phyloP scores from a whole-genome alignment of 2,888 invertebrate genomes.

The Drosophila histrio region DNA sequence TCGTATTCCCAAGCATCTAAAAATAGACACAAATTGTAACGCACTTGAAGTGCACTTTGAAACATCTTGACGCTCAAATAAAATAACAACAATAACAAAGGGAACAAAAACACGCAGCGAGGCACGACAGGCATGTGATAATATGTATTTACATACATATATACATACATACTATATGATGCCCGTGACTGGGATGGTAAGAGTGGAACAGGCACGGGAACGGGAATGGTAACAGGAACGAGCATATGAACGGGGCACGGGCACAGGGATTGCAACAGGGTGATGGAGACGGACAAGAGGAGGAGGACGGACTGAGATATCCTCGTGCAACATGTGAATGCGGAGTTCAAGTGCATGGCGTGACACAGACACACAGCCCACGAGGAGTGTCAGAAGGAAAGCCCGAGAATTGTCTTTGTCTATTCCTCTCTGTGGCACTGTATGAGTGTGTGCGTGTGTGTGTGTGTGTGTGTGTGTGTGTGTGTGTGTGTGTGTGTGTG shows the following conservation, averaged over 20 bases:
- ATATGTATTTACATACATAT: slow-evolving; percentile 12
- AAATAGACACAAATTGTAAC: slow-evolving; percentile 68
- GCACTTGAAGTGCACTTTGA: slow-evolving; percentile 76
- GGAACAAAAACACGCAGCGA: slow-evolving; percentile 40
- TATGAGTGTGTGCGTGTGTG: slow-evolving; percentile 23
- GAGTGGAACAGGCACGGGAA: slow-evolving; percentile 20
- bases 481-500: slow-evolving; percentile 5
- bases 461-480: slow-evolving; percentile 1
- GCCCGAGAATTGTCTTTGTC: background rate
- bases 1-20: slow-evolving; percentile 70
- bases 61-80: slow-evolving; percentile 71
- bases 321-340: slow-evolving; percentile 61
- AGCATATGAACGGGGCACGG: slow-evolving; percentile 10
- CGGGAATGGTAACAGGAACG: slow-evolving; percentile 1
- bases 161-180: background rate
- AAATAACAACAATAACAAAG: slow-evolving; percentile 21
- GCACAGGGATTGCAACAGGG: background rate
- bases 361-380: slow-evolving; percentile 55
- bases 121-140: slow-evolving; percentile 57
- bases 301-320: background rate
- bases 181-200: slow-evolving; percentile 17
- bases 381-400: background rate
- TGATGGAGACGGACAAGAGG: background rate
- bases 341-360: slow-evolving; percentile 71
- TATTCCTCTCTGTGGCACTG: background rate